phyloP scores from a whole-genome alignment of 1,140 invertebrate genomes.

The Papilio xuthus region DNA sequence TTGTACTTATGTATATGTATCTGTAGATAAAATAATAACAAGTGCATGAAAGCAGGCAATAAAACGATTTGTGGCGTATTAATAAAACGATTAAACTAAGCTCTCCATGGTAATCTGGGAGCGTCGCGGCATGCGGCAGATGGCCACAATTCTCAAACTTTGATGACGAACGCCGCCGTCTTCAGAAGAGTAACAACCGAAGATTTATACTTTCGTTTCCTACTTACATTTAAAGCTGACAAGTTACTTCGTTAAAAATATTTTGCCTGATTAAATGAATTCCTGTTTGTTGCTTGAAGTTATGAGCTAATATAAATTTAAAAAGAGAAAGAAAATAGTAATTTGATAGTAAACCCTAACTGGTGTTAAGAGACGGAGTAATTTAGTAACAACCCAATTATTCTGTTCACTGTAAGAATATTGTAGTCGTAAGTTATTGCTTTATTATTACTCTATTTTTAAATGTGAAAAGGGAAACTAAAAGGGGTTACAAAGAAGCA shows the following conservation, averaged over 20 bases:
- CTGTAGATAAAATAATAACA: constrained; percentile 41
- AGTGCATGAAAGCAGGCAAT: constrained; percentile 61
- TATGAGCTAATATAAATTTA: too few species aligned
- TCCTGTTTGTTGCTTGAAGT: neutral
- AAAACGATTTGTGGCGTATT: constrained; percentile 80
- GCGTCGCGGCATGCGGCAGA: constrained; percentile 72
- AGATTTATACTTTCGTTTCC: constrained; percentile 70
- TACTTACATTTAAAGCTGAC: constrained; percentile 59
- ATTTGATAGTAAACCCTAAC: neutral
- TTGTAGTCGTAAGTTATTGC: neutral
- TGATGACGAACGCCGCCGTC: constrained; percentile 73
- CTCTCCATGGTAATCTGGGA: constrained; percentile 76
- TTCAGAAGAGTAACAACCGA: constrained; percentile 62
- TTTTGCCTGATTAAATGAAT: neutral
- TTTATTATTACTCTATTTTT: neutral
- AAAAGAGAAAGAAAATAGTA: too few species aligned
- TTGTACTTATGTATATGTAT: neutral
- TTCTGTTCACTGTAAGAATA: neutral
- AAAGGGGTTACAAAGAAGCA: constrained; percentile 34
- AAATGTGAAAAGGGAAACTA: constrained; percentile 12
- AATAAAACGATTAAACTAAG: constrained; percentile 81
- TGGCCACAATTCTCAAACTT: constrained; percentile 79
- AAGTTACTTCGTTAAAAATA: constrained; percentile 38
- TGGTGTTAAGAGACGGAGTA: neutral
- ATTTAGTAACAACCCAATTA: too few species aligned